Evolutionary conservation across 1,140 invertebrate species (phyloP), one percentile per base, ranked within the genome.

Genomic region (Polypedilum pembai): DNA sequence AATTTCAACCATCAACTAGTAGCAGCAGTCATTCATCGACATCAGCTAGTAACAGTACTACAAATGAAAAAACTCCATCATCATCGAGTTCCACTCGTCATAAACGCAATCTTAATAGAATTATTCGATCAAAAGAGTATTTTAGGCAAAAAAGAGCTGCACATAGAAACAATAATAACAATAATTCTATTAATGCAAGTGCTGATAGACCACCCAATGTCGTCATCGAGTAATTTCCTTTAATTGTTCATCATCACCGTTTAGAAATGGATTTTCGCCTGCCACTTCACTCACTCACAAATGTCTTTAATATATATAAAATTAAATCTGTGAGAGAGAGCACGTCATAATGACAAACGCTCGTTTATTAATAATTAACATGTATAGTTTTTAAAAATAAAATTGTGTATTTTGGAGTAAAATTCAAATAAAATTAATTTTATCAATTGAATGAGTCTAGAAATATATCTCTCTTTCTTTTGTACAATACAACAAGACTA

Each of bases 391-490:
- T 56, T 56, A 56, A n/a, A 56, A 56, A n/a, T 56, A 56, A 56
- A 56, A 56, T n/a, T 56, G 45, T 56, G 45, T 56, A 56, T 56
- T 56, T 56, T 56, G 45, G 45, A 56, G 45, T 56, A 56, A 45
- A 56, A 56, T 56, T 56, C 12, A n/a, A 56, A 56, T n/a, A 56
- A 56, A 15, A 56, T 33, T 33, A 33, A 1, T 33, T 33, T 33
- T 33, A 33, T 33, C 24, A 33, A 33, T 33, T 33, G 24, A 33
- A 33, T 33, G 5, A 33, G 24, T 33, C 24, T 33, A 33, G 24
- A 33, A 33, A 33, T 3, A 33, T 33, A 33, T 33, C 2, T 33
- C 24, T 33, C 1, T 33, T 33, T 33, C 5, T 33, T 5, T 1
- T 5, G 24, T 33, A 5, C 24, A 33, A 33, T 5, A 33, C 5